Conservation (phyloP, 2,113 vertebrate genomes). For the Toxotes chatareus region DNA sequence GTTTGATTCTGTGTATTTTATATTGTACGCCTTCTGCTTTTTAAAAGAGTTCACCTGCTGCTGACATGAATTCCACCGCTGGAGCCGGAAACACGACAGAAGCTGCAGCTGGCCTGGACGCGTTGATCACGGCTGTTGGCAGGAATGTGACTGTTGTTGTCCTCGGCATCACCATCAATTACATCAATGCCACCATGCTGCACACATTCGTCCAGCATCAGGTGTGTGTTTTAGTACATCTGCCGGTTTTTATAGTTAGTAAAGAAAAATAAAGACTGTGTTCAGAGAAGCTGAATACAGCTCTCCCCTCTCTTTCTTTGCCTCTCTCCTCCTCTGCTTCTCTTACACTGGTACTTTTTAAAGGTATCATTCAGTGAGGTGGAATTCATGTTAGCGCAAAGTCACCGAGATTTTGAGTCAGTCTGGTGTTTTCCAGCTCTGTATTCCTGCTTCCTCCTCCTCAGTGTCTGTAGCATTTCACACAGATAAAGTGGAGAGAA, state of each 20-base stretch:
- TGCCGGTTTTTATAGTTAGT: background rate
- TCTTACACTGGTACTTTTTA: background rate
- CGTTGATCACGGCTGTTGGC: conserved; percentile 21
- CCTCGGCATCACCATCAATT: conserved; percentile 72
- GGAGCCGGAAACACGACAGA: background rate
- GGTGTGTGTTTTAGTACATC: conserved; percentile 27
- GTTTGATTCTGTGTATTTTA: background rate
- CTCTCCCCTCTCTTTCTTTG: background rate
- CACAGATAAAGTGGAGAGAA: no score
- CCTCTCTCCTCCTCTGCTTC: background rate
- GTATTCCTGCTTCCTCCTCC: background rate
- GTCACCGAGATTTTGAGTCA: background rate
- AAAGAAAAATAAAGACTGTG: background rate
- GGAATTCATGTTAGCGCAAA: background rate
- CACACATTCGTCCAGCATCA: conserved; percentile 73
- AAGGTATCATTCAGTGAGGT: background rate
- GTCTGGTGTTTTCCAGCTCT: background rate
- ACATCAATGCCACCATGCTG: conserved; percentile 69
- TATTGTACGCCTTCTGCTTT: background rate
- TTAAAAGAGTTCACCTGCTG: background rate
- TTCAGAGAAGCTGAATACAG: background rate
- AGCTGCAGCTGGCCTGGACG: background rate
- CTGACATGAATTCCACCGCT: conserved; percentile 38
- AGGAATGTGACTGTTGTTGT: conserved; percentile 56
- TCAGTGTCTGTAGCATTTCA: no score